phyloP scores from a whole-genome alignment of 2,113 vertebrate genomes.

The Fregetta grallaria region DNA sequence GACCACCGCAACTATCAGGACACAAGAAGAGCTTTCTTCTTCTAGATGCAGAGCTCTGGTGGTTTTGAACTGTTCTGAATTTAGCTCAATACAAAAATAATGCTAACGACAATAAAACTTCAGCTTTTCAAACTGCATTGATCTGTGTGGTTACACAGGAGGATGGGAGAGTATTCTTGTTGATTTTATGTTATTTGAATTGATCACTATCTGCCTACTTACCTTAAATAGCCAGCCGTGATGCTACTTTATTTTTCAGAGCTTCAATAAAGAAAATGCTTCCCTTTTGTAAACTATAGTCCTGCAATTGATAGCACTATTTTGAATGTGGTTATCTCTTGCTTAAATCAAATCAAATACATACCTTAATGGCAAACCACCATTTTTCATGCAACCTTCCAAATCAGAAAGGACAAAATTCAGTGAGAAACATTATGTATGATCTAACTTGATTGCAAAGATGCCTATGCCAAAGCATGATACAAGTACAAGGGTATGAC shows the following conservation, averaged over 20 bases:
- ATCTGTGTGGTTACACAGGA: not conserved
- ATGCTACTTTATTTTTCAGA: not conserved
- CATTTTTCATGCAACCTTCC: not conserved
- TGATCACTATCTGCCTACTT: not conserved
- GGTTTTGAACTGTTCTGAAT: not conserved
- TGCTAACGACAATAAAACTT: not conserved
- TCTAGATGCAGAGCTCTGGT: not conserved
- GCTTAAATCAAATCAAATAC: not conserved
- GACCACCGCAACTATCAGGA: too few relatives aligned
- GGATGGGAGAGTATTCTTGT: not conserved
- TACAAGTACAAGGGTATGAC: fast-evolving
- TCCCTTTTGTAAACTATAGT: not conserved
- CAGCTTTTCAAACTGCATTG: not conserved
- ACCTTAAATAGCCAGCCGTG: not conserved
- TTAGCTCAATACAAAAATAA: not conserved
- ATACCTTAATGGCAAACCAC: not conserved
- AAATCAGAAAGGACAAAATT: not conserved
- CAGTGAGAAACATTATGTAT: not conserved
- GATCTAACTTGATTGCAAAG: not conserved
- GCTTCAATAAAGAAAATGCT: not conserved
- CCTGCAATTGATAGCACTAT: not conserved
- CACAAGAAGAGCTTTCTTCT: too few relatives aligned
- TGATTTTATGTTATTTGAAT: not conserved
- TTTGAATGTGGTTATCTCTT: not conserved
- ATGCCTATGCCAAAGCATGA: fast-evolving